Percentiles rank a stretch among this genome's conserved stretches.
phyloP scores from a whole-genome alignment of 2,888 invertebrate genomes.

The Epinotia brunnichana region DNA sequence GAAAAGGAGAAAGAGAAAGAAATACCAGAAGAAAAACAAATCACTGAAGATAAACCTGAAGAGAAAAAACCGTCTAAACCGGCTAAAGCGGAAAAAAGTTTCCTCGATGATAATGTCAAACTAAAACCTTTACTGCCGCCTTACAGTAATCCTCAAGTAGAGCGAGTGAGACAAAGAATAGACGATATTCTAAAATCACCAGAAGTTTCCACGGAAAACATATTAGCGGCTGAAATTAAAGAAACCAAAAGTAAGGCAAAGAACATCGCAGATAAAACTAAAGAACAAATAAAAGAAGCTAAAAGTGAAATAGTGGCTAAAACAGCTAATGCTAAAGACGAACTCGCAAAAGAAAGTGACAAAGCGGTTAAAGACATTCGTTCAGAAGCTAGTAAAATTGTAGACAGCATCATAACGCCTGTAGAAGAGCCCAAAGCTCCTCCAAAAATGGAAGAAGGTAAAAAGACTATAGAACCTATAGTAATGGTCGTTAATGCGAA shows the following conservation, averaged over 20 bases:
- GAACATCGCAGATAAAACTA: constrained; percentile 62
- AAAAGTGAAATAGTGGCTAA: constrained; percentile 63
- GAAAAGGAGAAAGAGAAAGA: constrained; percentile 50
- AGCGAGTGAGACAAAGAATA: constrained; percentile 77
- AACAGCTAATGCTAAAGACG: constrained; percentile 63
- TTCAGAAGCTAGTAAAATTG: constrained; percentile 73
- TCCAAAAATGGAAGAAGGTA: constrained; percentile 49
- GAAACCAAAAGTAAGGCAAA: constrained; percentile 62
- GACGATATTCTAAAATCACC: constrained; percentile 78
- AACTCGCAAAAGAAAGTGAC: constrained; percentile 59
- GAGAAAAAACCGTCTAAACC: constrained; percentile 62
- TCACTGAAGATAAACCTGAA: constrained; percentile 57
- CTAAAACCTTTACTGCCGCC: constrained; percentile 75
- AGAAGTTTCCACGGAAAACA: constrained; percentile 77
- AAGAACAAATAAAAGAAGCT: constrained; percentile 60
- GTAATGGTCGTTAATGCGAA: constrained; percentile 75
- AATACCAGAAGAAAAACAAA: constrained; percentile 43
- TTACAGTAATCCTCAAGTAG: constrained; percentile 78
- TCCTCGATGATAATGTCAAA: constrained; percentile 70
- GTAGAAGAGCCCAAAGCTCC: constrained; percentile 71
- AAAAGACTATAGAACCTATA: constrained; percentile 70
- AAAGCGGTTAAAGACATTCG: constrained; percentile 64
- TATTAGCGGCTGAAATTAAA: constrained; percentile 60
- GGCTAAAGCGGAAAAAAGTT: constrained; percentile 54
- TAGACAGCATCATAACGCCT: constrained; percentile 78